Evolutionary conservation across 2,888 invertebrate genomes (phyloP).

Genomic region (Acanthosepion esculentum): DNA sequence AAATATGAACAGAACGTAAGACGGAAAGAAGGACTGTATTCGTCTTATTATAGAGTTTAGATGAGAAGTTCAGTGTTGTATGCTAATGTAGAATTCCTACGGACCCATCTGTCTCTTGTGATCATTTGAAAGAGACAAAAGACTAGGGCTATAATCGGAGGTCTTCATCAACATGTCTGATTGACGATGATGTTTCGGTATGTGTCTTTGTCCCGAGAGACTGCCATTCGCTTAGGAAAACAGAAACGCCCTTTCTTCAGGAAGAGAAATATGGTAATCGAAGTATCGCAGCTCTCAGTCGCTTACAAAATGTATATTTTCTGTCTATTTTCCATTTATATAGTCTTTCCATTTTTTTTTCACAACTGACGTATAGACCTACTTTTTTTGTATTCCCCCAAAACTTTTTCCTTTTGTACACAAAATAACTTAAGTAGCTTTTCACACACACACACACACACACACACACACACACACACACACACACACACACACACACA

Average conservation of each 20-base stretch:
- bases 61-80: neutral
- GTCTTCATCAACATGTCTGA: neutral
- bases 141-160: neutral
- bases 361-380: neutral
- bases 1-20: neutral
- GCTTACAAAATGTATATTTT: neutral
- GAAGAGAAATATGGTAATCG: neutral
- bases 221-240: neutral
- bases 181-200: neutral
- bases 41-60: neutral
- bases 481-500: no score
- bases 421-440: no score
- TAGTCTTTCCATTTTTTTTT: neutral
- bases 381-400: neutral
- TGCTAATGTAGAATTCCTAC: neutral
- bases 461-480: no score
- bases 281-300: neutral
- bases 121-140: neutral
- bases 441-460: no score
- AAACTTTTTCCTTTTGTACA: no score
- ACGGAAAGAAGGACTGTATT: neutral
- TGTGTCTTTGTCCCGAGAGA: neutral
- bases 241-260: neutral
- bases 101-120: conserved; percentile 33
- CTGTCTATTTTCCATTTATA: neutral